These are phyloP conservation scores for Ormia ochracea DNA, from an alignment of 2,888 invertebrate species.

Conservation along the genomic window DNA sequence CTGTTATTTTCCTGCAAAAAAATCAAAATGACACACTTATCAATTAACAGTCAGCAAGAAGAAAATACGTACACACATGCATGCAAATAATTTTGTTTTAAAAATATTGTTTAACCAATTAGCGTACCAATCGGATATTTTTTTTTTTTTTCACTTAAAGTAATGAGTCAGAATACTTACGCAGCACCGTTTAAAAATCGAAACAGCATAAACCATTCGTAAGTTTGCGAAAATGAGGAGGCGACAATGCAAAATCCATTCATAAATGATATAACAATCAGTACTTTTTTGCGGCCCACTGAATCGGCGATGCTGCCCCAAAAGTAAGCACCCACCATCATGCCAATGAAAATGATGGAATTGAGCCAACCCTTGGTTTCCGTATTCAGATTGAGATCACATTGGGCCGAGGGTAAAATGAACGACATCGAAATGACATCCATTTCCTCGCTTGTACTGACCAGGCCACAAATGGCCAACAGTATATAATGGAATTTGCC, in stretches of 20 bases:
- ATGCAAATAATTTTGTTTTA: neutral
- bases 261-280: constrained; percentile 92
- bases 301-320: constrained; percentile 96
- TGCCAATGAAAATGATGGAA: constrained; percentile 90
- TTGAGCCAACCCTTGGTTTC: constrained; percentile 89
- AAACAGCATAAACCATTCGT: constrained; percentile 91
- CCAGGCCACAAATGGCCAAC: constrained; percentile 93
- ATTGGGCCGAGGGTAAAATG: constrained; percentile 94
- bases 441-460: constrained; percentile 96
- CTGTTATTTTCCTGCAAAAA: constrained; percentile 2
- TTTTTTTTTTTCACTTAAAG: neutral
- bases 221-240: constrained; percentile 92
- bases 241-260: constrained; percentile 93
- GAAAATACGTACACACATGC: neutral
- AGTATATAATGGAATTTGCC: constrained; percentile 90
- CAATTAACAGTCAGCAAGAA: constrained; percentile 38
- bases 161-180: constrained; percentile 80
- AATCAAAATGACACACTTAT: constrained; percentile 38
- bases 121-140: neutral
- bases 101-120: constrained; percentile 41
- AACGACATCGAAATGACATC: constrained; percentile 97
- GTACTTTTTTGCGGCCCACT: constrained; percentile 89
- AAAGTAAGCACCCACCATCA: constrained; percentile 95
- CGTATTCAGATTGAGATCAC: constrained; percentile 91
- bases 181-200: constrained; percentile 95